Evolutionary conservation across 2,797 vertebrate species (phyloP), one percentile per base, ranked within the genome.

Genomic region (Columba guinea): DNA sequence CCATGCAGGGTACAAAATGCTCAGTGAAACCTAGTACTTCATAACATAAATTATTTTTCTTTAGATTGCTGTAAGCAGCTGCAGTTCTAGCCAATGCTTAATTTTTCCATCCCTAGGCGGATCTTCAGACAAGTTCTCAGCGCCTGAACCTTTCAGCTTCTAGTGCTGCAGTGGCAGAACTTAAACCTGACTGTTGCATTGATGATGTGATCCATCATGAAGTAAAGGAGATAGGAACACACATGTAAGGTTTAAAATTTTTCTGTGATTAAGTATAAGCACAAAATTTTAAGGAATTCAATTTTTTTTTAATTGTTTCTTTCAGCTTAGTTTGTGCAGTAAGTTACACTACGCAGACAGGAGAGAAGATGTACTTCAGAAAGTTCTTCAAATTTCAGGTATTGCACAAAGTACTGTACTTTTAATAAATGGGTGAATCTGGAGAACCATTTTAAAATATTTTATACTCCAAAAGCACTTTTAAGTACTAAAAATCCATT

Each of bases 381-480:
- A 99, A 99, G 97, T 99, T 99, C 98, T 99, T 99, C 98, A 99
- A 99, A 98, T 99, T 99, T 98, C 99, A 99, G 99, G 99, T 99
- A 98, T 84, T 93, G 23, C 11, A 88, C 51, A 32, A 95, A 73
- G 30, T 58, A 39, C 23, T 87, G 24, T 87, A 13, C 21, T 76
- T 89, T 14, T 62, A 74, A 1, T 51, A 75, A 44, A 16, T 39
- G 12, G 3, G 6, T 58, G 22, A 55, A 23, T 86, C 41, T 81
- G 41, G 21, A 93, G 81, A 84, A 69, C 0, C 1, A 2, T 77
- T 79, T 93, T 23, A 52, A 80, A 73, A 30, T 10, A 49, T 34
- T n/a, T 82, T 28, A 20, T 85, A 39, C 11, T 92, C 79, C 6
- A 58, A 28, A 87, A 84, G 37, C 27, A 20, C 13, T 79, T 68